Evolutionary conservation across 1,140 invertebrate genomes (phyloP).

Genomic region (Lordiphosa mommai): DNA sequence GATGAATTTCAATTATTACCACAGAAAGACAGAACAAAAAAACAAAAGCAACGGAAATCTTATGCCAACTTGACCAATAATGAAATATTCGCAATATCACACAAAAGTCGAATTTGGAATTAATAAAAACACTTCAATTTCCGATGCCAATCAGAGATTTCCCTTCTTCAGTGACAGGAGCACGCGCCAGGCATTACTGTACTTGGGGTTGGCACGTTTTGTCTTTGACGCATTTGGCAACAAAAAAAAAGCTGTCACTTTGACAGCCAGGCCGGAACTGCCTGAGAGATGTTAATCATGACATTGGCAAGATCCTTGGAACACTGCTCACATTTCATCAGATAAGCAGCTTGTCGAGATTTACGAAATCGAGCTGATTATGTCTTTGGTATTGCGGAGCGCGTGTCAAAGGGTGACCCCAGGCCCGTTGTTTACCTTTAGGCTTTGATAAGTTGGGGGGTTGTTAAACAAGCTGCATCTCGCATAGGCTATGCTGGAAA

Average conservation of each 20-base stretch:
- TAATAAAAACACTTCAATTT: slow-evolving; percentile 77
- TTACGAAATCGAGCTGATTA: slow-evolving; percentile 77
- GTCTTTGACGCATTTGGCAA: slow-evolving; percentile 21
- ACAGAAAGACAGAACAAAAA: slow-evolving; percentile 19
- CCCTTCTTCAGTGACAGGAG: slow-evolving; percentile 36
- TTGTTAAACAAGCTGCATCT: slow-evolving; percentile 30
- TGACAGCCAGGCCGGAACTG: slow-evolving; percentile 57
- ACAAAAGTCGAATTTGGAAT: slow-evolving; percentile 53
- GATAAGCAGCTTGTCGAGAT: slow-evolving; percentile 78
- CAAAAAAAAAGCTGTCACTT: slow-evolving; percentile 50
- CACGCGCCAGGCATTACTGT: slow-evolving; percentile 64
- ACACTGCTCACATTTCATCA: slow-evolving; percentile 73
- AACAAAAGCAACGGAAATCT: slow-evolving; percentile 38
- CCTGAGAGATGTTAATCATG: slow-evolving; percentile 63
- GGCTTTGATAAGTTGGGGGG: slow-evolving; percentile 19
- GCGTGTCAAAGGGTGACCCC: slow-evolving; percentile 61
- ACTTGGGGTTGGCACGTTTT: slow-evolving; percentile 44
- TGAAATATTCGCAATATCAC: slow-evolving; percentile 36
- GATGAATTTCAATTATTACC: slow-evolving; percentile 68
- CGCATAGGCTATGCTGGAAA: slow-evolving; percentile 34
- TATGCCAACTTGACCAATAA: slow-evolving; percentile 43
- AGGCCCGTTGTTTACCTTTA: slow-evolving; percentile 59
- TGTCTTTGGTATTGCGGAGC: slow-evolving; percentile 44
- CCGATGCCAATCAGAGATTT: slow-evolving; percentile 56
- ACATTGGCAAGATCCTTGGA: slow-evolving; percentile 24